Conservation (phyloP, 2,888 invertebrate species). For the Microctonus hyperodae region DNA sequence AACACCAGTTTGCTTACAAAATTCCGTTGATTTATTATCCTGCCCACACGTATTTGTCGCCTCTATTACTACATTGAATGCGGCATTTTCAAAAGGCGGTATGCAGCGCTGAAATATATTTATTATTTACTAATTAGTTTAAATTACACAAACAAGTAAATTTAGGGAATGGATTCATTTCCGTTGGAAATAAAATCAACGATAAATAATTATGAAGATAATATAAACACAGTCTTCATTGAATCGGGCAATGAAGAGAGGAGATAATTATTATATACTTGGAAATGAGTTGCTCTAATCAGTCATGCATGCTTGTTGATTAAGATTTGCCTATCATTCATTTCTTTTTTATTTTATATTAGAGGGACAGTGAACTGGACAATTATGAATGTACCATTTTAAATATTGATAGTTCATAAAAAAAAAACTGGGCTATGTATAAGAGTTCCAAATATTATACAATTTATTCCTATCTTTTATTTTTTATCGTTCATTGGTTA, state of each 20-base stretch:
- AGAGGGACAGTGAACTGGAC: constrained; percentile 20
- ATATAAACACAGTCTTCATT: neutral
- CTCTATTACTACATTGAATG: constrained; percentile 87
- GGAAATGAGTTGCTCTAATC: constrained; percentile 4
- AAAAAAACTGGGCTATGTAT: neutral
- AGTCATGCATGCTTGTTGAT: neutral
- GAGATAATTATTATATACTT: constrained; percentile 5
- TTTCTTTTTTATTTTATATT: constrained; percentile 5
- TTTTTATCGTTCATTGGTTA: constrained; percentile 17
- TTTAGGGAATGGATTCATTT: neutral
- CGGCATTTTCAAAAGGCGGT: constrained; percentile 96
- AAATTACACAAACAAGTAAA: neutral
- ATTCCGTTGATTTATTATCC: constrained; percentile 75
- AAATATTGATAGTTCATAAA: no score
- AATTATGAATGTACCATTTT: constrained; percentile 15
- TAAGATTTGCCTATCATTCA: constrained; percentile 15
- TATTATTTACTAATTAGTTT: neutral
- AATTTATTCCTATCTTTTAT: constrained; percentile 2
- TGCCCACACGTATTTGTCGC: constrained; percentile 97
- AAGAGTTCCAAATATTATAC: neutral
- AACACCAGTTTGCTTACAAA: constrained; percentile 90
- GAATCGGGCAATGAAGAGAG: neutral
- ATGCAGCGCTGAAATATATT: constrained; percentile 80
- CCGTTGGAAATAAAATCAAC: neutral
- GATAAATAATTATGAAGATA: neutral